Evolutionary conservation across 1,140 invertebrate species (phyloP), one percentile per base, ranked within the genome.

Genomic region (Scaptomyza graminum): DNA sequence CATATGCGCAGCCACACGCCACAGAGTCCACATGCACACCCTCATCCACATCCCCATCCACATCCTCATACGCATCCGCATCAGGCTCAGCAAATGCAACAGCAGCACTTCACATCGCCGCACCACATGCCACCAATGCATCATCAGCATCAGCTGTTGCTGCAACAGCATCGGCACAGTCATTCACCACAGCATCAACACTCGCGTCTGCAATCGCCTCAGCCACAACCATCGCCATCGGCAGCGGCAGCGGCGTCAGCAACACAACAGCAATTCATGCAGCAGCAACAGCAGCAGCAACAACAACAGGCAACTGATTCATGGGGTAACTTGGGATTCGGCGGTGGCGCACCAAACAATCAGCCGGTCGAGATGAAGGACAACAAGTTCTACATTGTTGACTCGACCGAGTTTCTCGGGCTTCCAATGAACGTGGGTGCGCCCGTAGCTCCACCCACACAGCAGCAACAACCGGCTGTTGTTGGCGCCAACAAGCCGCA

Each of bases 371-470:
- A 90, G 67, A 73, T 90, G 13, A 90, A 90, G 46, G 79, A 88
- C 63, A 88, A 90, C 46, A 91, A 91, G 54, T 91, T 82, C 52
- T 91, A 90, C 43, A 88, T 90, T 46, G 90, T 91, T 16, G 90
- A 91, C 55, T 90, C 90, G 37, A 56, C 89, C 37, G 90, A 91
- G 56, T 91, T 91, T 68, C 66, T 91, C 52, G 88, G 88, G 68
- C 90, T 91, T 88, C 90, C 90, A 75, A 83, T 91, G 84, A 83
- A 88, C 73, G 90, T 90, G 11, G 68, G 67, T n/a, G 71, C 59
- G 6, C 49, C 44, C 18, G 18, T 22, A n/a, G 57, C 71, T 51
- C 75, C 74, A 52, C 65, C 67, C 12, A 41, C 68, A 12, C 88
- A 88, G 44, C 88, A 90, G 51, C 89, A 90, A 51, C 15, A 90